These are phyloP conservation scores for Podarcis siculus DNA, from an alignment of 2,797 vertebrate species.

Conservation along the genomic window DNA sequence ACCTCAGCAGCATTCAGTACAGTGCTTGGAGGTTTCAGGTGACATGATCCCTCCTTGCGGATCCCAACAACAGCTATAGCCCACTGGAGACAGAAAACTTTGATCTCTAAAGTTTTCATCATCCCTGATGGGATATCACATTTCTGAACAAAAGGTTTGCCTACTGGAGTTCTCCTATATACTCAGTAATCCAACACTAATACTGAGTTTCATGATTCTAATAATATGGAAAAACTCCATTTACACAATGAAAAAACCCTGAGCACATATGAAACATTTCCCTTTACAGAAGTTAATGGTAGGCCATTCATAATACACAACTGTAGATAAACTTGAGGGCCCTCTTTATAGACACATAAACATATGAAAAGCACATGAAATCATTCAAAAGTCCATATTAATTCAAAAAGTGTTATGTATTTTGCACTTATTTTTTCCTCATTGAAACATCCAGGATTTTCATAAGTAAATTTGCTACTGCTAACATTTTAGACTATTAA, in stretches of 20 bases:
- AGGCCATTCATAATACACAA: not conserved
- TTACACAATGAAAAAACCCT: not conserved
- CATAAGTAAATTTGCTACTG: conserved; percentile 4
- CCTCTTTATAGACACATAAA: not conserved
- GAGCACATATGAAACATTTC: not conserved
- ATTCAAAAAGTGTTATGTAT: not conserved
- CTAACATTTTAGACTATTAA: not conserved
- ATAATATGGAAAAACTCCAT: not conserved
- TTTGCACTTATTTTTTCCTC: not conserved
- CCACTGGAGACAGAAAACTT: no score
- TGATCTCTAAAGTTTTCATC: not conserved
- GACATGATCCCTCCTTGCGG: no score
- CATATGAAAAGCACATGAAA: not conserved
- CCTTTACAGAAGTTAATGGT: not conserved
- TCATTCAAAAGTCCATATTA: not conserved
- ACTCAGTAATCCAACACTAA: not conserved
- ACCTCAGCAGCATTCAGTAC: no score
- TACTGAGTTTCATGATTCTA: not conserved
- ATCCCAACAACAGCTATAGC: no score
- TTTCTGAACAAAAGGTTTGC: not conserved
- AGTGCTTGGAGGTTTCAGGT: no score
- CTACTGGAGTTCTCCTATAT: not conserved
- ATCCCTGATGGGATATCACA: not conserved
- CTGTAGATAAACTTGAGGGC: not conserved
- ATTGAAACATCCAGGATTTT: not conserved